These are phyloP conservation scores for Hyles vespertilio DNA, from an alignment of 1,140 invertebrate genomes.

Conservation along the genomic window DNA sequence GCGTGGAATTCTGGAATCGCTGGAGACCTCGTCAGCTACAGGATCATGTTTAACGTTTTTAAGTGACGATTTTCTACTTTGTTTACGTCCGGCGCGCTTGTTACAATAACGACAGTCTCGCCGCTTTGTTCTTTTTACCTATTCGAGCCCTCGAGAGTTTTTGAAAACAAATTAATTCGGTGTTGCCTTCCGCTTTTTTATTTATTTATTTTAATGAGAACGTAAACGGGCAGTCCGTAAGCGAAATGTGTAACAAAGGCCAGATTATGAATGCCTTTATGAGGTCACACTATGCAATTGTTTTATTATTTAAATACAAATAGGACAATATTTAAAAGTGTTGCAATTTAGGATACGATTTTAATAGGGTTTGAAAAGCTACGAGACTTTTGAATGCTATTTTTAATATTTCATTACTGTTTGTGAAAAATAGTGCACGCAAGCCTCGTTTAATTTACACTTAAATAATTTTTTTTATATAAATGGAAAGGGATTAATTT, in stretches of 20 bases:
- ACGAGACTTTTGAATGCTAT: no score
- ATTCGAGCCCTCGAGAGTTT: conserved; percentile 19
- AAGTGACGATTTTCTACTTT: conserved; percentile 56
- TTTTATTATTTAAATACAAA: conserved; percentile 15
- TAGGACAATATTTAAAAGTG: conserved; percentile 13
- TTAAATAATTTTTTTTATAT: no score
- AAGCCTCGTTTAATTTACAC: no score
- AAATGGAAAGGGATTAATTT: no score
- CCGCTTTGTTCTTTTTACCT: conserved; percentile 27
- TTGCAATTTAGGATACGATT: conserved; percentile 8
- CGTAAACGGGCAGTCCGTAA: conserved; percentile 1
- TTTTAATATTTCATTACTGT: no score
- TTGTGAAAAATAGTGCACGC: no score
- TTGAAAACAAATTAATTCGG: conserved; percentile 37
- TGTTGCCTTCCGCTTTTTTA: conserved; percentile 7
- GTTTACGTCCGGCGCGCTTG: conserved; percentile 40
- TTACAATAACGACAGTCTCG: conserved; percentile 36
- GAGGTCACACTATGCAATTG: no score
- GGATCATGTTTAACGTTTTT: conserved; percentile 45
- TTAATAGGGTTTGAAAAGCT: no score
- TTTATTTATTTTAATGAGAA: conserved; percentile 10
- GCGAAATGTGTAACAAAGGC: background rate
- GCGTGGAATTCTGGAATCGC: conserved; percentile 44
- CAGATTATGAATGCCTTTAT: no score
- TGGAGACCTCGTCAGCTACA: conserved; percentile 34